Conservation (phyloP, 2,888 invertebrate species). For the Lottia scabra region DNA sequence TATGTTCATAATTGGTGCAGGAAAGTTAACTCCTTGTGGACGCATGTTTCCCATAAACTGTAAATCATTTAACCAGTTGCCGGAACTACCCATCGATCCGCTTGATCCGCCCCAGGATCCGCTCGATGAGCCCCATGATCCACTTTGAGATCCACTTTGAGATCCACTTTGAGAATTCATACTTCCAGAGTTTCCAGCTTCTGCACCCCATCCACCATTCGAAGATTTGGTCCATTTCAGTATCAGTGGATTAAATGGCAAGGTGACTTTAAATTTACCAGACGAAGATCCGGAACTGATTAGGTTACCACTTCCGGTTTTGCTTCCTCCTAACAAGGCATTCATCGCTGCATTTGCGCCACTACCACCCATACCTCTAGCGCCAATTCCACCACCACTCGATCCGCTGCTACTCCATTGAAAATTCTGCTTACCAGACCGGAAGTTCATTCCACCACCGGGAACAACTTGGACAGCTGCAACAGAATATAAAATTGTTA, state of each 20-base stretch:
- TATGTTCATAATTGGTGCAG: neutral
- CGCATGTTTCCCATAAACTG: neutral
- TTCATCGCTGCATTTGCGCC: no score
- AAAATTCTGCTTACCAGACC: no score
- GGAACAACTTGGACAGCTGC: no score
- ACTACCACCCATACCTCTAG: no score
- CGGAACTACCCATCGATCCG: neutral
- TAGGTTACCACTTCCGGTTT: no score
- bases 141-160: neutral
- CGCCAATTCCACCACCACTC: no score
- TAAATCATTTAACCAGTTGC: neutral
- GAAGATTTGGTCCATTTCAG: neutral
- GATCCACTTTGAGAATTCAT: neutral
- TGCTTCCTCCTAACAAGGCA: no score
- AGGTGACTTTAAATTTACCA: neutral
- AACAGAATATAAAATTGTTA: no score
- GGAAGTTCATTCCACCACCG: no score
- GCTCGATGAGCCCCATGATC: neutral
- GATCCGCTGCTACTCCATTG: no score
- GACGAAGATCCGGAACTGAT: neutral
- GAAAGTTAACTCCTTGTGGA: neutral
- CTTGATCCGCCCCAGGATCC: neutral
- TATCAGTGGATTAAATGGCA: neutral
- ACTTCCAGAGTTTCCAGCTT: neutral
- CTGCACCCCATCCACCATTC: neutral